Base-by-base conservation (phyloP, 2,888 invertebrate genomes). In the Drosophila paramelanica region DNA sequence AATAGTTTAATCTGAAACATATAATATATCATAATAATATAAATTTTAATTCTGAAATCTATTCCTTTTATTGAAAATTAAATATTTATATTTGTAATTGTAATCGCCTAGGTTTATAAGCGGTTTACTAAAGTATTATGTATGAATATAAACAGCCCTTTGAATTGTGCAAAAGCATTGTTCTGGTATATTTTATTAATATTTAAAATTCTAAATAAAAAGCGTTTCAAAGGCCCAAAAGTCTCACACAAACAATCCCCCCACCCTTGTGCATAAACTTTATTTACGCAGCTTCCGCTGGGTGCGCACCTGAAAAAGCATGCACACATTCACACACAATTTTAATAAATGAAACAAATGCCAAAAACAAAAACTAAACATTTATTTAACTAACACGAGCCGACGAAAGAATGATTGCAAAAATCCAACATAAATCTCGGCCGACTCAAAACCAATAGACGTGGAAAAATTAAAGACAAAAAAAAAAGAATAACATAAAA, bases 351-450 rank as follows among this genome's bases (percentile, higher is more conserved):
- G 27, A 64, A 67, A 50, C 56, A 39, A 68, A 67, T 62, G 64
- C 69, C 38, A 66, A 64, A 75, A 61, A 75, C 59, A 46, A 56
- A 71, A 82, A 73, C 77, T 71, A 77, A 83, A 83, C 80, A 88
- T 83, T 83, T 88, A 77, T 82, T 71, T 88, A 66, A 65, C 73
- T 73, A 73, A 66, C 64, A 67, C 78, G 64, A 77, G 49, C 50
- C 69, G 73, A 64, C 47, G 61, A 70, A 69, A 73, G 80, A 88
- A 82, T 88, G 80, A 88, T 88, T 83, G 83, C 88, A 88, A 83
- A 83, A 82, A 88, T 88, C 75, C 70, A 73, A 79, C 80, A 88
- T 86, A 83, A 83, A 83, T 88, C 86, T 82, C 55, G 11, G 49
- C 36, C 61, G 72, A 67, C 75, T 77, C 41, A 79, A 71, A 69